A percentile compares a stretch with the other conserved stretches of the same genome.
Evolutionary conservation across 2,888 invertebrate genomes (phyloP).

Genomic region (Drosophila putrida): DNA sequence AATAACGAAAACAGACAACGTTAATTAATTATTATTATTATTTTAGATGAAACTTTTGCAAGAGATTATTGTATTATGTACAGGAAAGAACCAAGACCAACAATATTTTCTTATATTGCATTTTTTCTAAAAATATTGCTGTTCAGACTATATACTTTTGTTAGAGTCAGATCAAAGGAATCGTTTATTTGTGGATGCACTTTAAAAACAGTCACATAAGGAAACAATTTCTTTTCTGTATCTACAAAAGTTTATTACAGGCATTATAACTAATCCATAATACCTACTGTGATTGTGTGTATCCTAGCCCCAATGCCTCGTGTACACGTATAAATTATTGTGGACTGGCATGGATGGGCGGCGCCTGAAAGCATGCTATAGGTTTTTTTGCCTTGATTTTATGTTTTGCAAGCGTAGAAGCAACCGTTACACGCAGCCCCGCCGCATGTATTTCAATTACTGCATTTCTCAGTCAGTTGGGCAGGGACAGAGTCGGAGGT

Average conservation of each 20-base stretch:
- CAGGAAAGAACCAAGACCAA: no score
- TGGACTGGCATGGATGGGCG: slow-evolving; percentile 54
- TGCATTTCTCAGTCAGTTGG: slow-evolving; percentile 68
- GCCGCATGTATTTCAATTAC: slow-evolving; percentile 79
- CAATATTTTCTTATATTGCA: no score
- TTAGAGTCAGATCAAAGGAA: no score
- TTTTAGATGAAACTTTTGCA: no score
- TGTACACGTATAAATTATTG: slow-evolving; percentile 66
- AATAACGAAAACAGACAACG: no score
- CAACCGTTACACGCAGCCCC: slow-evolving; percentile 57
- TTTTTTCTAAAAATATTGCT: no score
- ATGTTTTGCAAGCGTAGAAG: slow-evolving; percentile 11
- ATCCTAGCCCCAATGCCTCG: slow-evolving; percentile 24
- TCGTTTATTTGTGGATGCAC: no score
- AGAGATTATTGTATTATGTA: no score
- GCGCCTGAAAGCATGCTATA: slow-evolving; percentile 48
- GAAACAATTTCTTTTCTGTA: not conserved
- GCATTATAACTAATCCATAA: slow-evolving; percentile 25
- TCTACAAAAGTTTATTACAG: not conserved
- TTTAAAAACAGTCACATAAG: not conserved
- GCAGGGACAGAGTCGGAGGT: slow-evolving; percentile 1
- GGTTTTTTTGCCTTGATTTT: slow-evolving; percentile 17
- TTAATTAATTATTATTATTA: no score
- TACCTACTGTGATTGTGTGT: slow-evolving; percentile 10
- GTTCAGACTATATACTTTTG: no score